Percentiles rank a stretch among this genome's conserved stretches.
Evolutionary conservation across 2,888 invertebrate species (phyloP).

Genomic region (Ophioninae sp.): DNA sequence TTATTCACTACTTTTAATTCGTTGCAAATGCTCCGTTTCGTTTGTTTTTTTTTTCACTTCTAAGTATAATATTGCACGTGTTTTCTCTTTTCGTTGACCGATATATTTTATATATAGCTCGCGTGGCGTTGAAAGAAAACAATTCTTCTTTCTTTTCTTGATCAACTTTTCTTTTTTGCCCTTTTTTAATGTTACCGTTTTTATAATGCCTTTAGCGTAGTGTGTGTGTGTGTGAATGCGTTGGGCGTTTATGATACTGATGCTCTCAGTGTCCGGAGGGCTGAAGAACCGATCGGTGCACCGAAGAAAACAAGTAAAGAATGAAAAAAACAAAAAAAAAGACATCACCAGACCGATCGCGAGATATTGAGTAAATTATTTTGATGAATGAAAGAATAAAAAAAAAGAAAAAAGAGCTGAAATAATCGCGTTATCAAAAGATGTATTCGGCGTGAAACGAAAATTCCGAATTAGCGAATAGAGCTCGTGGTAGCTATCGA

Average conservation of each 20-base stretch:
- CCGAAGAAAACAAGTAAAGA: background rate
- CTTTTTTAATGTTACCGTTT: slow-evolving; percentile 35
- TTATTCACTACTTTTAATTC: slow-evolving; percentile 3
- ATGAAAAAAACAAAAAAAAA: background rate
- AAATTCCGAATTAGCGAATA: slow-evolving; percentile 53
- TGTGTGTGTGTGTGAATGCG: background rate
- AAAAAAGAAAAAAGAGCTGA: slow-evolving; percentile 34
- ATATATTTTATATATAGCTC: background rate
- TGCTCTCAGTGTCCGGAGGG: slow-evolving; percentile 15
- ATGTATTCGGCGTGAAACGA: slow-evolving; percentile 36
- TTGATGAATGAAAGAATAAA: slow-evolving; percentile 3
- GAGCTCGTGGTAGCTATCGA: slow-evolving; percentile 44
- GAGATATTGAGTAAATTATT: slow-evolving; percentile 13
- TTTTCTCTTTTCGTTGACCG: slow-evolving; percentile 3
- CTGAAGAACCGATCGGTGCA: background rate
- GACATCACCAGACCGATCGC: background rate
- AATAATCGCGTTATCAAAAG: slow-evolving; percentile 30
- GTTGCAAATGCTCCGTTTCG: background rate
- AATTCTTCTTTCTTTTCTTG: background rate
- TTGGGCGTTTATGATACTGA: background rate
- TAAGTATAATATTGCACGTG: slow-evolving; percentile 4
- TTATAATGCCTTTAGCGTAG: slow-evolving; percentile 24
- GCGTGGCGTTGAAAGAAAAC: background rate
- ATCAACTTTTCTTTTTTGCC: slow-evolving; percentile 12
- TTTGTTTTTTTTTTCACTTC: slow-evolving; percentile 1